A percentile compares a stretch with the other conserved stretches of the same genome.
These are phyloP conservation scores for Diabrotica undecimpunctata DNA, from an alignment of 1,140 invertebrate genomes.

Conservation along the genomic window DNA sequence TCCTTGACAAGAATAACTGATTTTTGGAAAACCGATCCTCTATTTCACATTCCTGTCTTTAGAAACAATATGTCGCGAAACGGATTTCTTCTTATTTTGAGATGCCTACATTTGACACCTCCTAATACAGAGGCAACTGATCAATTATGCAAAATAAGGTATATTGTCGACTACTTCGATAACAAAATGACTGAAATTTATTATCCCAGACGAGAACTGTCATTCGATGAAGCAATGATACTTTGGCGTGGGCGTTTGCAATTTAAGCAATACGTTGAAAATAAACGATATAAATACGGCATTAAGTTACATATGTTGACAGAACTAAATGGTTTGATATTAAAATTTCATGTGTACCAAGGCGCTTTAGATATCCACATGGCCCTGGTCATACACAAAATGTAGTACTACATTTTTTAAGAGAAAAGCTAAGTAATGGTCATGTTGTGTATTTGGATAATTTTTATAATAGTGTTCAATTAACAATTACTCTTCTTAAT, in stretches of 20 bases:
- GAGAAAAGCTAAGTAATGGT: constrained; percentile 21
- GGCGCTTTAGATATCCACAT: not conserved
- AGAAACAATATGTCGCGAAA: too few species aligned
- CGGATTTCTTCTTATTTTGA: too few species aligned
- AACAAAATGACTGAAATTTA: constrained; percentile 27
- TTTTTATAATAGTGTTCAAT: constrained; percentile 46
- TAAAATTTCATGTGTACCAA: not conserved
- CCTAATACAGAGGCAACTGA: too few species aligned
- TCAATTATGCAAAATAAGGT: too few species aligned
- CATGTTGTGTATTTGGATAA: constrained; percentile 43
- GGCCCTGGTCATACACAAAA: not conserved
- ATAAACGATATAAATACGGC: constrained; percentile 2
- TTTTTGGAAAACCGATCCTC: too few species aligned
- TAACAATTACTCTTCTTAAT: constrained; percentile 31
- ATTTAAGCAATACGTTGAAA: constrained; percentile 5
- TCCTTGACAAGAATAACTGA: too few species aligned
- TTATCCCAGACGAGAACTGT: constrained; percentile 6
- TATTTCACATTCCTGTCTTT: too few species aligned
- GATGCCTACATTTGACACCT: too few species aligned
- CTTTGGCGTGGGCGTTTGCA: constrained; percentile 4
- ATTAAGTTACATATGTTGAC: constrained; percentile 5
- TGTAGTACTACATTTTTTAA: too few species aligned
- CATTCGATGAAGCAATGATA: constrained; percentile 4
- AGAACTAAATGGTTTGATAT: not conserved
- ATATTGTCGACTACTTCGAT: too few species aligned